A percentile compares a stretch with the other conserved stretches of the same genome.
Evolutionary conservation across 2,888 invertebrate genomes (phyloP).

Genomic region (Watsonalla binaria): DNA sequence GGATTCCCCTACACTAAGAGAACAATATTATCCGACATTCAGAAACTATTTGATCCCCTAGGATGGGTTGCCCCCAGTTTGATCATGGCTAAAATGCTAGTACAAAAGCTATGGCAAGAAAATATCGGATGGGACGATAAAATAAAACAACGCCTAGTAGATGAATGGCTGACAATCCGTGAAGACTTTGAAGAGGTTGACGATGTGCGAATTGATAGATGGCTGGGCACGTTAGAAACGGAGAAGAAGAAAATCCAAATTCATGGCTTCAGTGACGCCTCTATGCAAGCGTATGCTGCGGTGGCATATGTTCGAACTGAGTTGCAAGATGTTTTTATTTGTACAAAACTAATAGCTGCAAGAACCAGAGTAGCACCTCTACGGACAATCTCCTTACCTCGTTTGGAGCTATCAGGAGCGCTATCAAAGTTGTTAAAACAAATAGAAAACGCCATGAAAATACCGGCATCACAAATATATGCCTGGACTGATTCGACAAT

Average conservation of each 20-base stretch:
- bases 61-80: slow-evolving; percentile 21
- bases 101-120: slow-evolving; percentile 17
- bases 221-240: slow-evolving; percentile 3
- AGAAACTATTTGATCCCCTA: slow-evolving; percentile 13
- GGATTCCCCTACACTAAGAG: too few species aligned
- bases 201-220: slow-evolving; percentile 4
- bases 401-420: slow-evolving; percentile 23
- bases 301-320: slow-evolving; percentile 16
- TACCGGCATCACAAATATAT: slow-evolving; percentile 4
- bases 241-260: slow-evolving; percentile 8
- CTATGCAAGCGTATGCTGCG: slow-evolving; percentile 16
- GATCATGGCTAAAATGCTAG: slow-evolving; percentile 14
- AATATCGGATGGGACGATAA: slow-evolving; percentile 18
- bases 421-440: slow-evolving; percentile 15
- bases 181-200: slow-evolving; percentile 2
- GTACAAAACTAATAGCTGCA: slow-evolving; percentile 14
- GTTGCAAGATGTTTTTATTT: slow-evolving; percentile 6
- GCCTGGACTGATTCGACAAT: slow-evolving; percentile 1
- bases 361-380: slow-evolving; percentile 25
- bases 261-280: slow-evolving; percentile 20
- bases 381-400: slow-evolving; percentile 18
- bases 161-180: slow-evolving; percentile 13
- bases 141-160: slow-evolving; percentile 5
- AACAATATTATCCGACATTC: slow-evolving; percentile 11
- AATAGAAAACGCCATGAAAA: slow-evolving; percentile 15